Conservation (phyloP, 1,140 invertebrate genomes). For the Psilanteris sp. region DNA sequence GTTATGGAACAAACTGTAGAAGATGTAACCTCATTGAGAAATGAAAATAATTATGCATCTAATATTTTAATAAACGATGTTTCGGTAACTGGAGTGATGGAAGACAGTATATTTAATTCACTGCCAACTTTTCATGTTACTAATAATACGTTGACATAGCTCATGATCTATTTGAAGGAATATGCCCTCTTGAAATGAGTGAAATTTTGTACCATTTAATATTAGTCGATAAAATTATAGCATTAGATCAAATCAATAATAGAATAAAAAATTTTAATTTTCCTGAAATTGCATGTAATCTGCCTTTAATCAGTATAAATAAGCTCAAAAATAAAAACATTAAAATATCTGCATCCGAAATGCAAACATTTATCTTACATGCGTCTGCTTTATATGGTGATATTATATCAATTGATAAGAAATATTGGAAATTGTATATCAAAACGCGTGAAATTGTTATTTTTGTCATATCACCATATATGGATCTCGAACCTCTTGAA, state of each 20-base stretch:
- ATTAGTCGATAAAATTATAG: slow-evolving; percentile 1
- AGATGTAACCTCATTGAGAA: slow-evolving; percentile 2
- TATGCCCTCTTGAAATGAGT: slow-evolving; percentile 1
- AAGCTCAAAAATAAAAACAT: slow-evolving; percentile 6
- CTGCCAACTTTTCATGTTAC: slow-evolving; percentile 11
- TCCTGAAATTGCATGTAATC: neutral
- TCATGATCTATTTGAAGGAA: slow-evolving; percentile 12
- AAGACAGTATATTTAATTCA: slow-evolving; percentile 10
- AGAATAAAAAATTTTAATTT: neutral
- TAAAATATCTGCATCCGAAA: slow-evolving; percentile 10
- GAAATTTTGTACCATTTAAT: slow-evolving; percentile 9
- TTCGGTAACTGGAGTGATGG: slow-evolving; percentile 1
- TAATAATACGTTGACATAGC: slow-evolving; percentile 3
- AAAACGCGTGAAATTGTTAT: slow-evolving; percentile 9
- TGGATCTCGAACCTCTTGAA: slow-evolving; percentile 11
- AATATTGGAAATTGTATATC: slow-evolving; percentile 10
- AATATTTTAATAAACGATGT: neutral
- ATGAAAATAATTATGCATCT: slow-evolving; percentile 1
- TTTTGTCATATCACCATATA: neutral
- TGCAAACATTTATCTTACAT: slow-evolving; percentile 8
- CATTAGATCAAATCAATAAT: neutral
- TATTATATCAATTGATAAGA: neutral
- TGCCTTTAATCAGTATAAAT: neutral
- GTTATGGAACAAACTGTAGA: neutral
- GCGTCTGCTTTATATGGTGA: slow-evolving; percentile 1